A percentile compares a stretch with the other conserved stretches of the same genome.
Evolutionary conservation across 2,888 invertebrate species (phyloP).

Genomic region (Caenorhabditis imperialis): DNA sequence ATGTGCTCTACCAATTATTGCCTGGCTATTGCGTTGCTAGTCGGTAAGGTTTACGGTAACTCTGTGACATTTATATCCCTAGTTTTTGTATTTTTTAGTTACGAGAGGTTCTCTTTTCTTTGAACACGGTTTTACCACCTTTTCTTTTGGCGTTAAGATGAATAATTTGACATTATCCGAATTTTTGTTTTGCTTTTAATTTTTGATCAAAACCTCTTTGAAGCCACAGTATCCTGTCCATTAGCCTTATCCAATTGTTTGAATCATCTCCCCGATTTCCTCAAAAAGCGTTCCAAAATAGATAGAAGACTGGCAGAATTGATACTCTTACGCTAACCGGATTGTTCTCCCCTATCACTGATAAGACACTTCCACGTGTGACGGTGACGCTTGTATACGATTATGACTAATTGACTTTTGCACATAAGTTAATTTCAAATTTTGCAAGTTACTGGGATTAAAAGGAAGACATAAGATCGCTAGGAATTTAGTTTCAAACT

Average conservation of each 20-base stretch:
- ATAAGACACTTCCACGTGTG: conserved; percentile 40
- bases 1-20: conserved; percentile 49
- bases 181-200: too few species aligned
- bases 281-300: conserved; percentile 6
- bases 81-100: neutral
- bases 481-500: too few species aligned
- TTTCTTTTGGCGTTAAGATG: too few species aligned
- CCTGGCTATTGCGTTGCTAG: conserved; percentile 41
- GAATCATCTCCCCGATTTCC: neutral
- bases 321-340: conserved; percentile 40
- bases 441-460: too few species aligned
- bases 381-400: conserved; percentile 32
- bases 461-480: too few species aligned
- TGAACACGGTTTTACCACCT: too few species aligned
- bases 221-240: too few species aligned
- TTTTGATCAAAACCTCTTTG: too few species aligned
- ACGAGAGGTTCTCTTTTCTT: too few species aligned
- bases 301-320: conserved; percentile 3
- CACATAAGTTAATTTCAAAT: too few species aligned
- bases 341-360: conserved; percentile 31
- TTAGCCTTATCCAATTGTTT: too few species aligned
- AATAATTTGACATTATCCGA: too few species aligned
- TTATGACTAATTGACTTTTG: conserved; percentile 43
- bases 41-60: conserved; percentile 35
- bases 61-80: neutral